A percentile compares a stretch with the other conserved stretches of the same genome.
These are phyloP conservation scores for Radopholus similis DNA, from an alignment of 1,140 invertebrate species.

Conservation along the genomic window DNA sequence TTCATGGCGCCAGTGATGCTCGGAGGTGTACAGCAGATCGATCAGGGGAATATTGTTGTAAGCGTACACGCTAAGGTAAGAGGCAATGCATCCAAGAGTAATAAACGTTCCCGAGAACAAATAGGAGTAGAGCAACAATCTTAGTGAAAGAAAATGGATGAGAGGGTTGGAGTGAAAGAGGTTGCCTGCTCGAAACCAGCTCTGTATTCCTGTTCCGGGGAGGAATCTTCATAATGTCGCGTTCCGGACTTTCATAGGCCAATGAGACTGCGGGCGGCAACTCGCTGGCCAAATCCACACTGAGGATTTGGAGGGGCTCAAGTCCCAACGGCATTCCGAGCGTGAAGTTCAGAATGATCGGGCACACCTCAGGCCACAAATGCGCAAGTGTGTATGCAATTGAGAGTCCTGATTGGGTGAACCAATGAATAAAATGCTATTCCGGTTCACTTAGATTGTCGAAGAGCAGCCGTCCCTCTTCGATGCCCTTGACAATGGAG, in stretches of 20 bases:
- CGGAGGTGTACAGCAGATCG: constrained; percentile 51
- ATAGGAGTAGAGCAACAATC: constrained; percentile 41
- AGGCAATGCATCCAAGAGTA: constrained; percentile 52
- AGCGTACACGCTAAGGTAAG: constrained; percentile 56
- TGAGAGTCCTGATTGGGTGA: constrained; percentile 23
- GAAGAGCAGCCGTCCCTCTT: constrained; percentile 59
- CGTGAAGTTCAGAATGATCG: constrained; percentile 64
- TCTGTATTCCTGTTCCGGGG: constrained; percentile 33
- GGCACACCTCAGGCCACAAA: constrained; percentile 62
- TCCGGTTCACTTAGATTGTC: constrained; percentile 34
- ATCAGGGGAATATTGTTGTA: constrained; percentile 49
- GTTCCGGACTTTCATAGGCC: constrained; percentile 61
- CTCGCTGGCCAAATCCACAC: constrained; percentile 47
- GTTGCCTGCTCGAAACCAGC: constrained; percentile 43
- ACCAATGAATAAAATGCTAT: background rate
- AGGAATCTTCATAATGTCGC: constrained; percentile 50
- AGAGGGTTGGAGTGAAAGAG: too few relatives aligned
- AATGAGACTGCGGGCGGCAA: constrained; percentile 63
- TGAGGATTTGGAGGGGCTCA: constrained; percentile 59
- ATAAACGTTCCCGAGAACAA: constrained; percentile 52
- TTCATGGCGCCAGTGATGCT: constrained; percentile 47
- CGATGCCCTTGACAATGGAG: constrained; percentile 70
- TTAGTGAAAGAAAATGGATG: too few relatives aligned
- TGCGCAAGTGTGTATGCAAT: constrained; percentile 52
- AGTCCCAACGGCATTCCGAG: constrained; percentile 63